phyloP scores from a whole-genome alignment of 2,113 vertebrate species.

The Entomyzon cyanotis region DNA sequence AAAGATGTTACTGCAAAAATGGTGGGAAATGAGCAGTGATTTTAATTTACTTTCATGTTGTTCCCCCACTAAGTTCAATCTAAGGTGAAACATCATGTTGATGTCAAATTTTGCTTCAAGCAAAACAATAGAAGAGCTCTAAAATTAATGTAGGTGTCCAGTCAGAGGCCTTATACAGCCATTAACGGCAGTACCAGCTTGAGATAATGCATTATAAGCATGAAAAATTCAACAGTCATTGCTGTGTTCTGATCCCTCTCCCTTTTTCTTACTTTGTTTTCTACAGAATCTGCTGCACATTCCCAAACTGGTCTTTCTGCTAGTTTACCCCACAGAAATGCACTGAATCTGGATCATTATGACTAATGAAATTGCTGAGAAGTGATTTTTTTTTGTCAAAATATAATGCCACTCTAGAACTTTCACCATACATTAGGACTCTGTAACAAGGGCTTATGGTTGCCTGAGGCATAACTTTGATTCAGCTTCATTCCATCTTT shows the following conservation, averaged over 20 bases:
- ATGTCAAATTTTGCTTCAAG: slow-evolving; percentile 71
- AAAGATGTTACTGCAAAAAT: slow-evolving; percentile 48
- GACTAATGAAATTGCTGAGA: slow-evolving; percentile 60
- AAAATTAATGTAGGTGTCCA: slow-evolving; percentile 73
- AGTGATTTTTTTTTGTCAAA: slow-evolving; percentile 57
- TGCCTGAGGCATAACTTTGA: slow-evolving; percentile 64
- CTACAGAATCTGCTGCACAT: slow-evolving; percentile 24
- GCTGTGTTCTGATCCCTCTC: slow-evolving; percentile 54
- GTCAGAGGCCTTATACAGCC: slow-evolving; percentile 67
- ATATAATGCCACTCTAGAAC: slow-evolving; percentile 57
- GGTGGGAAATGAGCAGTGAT: slow-evolving; percentile 42
- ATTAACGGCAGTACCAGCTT: slow-evolving; percentile 51
- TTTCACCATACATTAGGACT: slow-evolving; percentile 42
- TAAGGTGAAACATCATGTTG: slow-evolving; percentile 65
- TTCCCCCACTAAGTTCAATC: slow-evolving; percentile 63
- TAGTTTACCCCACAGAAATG: slow-evolving; percentile 57
- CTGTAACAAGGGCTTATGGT: slow-evolving; percentile 39
- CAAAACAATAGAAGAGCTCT: slow-evolving; percentile 62
- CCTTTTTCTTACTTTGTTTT: slow-evolving; percentile 48
- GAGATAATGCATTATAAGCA: slow-evolving; percentile 72
- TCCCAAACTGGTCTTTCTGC: slow-evolving; percentile 51
- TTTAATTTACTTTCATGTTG: slow-evolving; percentile 67
- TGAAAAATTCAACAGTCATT: slow-evolving; percentile 74
- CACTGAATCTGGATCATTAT: slow-evolving; percentile 59
- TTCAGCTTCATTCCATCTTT: slow-evolving; percentile 50